Base-by-base conservation (phyloP, 2,888 invertebrate species). In the Leucophora obtusa region DNA sequence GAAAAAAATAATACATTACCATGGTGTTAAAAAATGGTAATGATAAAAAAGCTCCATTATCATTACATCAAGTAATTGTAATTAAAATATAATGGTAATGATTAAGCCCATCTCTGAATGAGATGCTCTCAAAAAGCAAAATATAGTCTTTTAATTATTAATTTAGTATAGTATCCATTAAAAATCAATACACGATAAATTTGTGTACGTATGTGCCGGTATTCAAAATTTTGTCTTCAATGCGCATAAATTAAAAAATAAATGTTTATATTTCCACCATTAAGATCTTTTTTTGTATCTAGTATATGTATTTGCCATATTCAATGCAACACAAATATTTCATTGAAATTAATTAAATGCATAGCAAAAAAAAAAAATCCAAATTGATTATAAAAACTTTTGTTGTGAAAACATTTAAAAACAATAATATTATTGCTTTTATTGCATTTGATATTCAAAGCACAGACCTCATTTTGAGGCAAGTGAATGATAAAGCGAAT, bases 311-410 rank as follows among this genome's bases (percentile, higher is more conserved):
- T 51, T 66, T 38, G 15, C 51, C 24, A 50, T 51, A 59, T 24
- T 14, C 15, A 58, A 33, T 66, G 33, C 18, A 53, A 3, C 11
- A 24, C 35, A 60, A 54, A 60, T 62, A 72, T 72, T 77, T 24
- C 17, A 71, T 11, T 24, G 60, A 66, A 77, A 77, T 77, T 77
- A 66, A 77, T 77, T 77, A 66, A 77, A 77, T 21, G 59, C 54
- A 70, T 50, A 56, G 58, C 58, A 51, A 33, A 65, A 11, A 7
- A 43, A 10, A 43, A 24, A 53, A 56, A 6, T 59, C 54, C 33
- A 72, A 77, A 77, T 77, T 66, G 77, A 60, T 77, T 66, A 66
- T 71, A 71, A 60, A 54, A 71, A 77, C 51, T 28, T 65, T 71
- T 35, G 65, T 38, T 71, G 77, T 71, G 60, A 71, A 71, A 71